Base-by-base conservation (phyloP, 2,797 vertebrate species). In the Orientallactaga sibirica region DNA sequence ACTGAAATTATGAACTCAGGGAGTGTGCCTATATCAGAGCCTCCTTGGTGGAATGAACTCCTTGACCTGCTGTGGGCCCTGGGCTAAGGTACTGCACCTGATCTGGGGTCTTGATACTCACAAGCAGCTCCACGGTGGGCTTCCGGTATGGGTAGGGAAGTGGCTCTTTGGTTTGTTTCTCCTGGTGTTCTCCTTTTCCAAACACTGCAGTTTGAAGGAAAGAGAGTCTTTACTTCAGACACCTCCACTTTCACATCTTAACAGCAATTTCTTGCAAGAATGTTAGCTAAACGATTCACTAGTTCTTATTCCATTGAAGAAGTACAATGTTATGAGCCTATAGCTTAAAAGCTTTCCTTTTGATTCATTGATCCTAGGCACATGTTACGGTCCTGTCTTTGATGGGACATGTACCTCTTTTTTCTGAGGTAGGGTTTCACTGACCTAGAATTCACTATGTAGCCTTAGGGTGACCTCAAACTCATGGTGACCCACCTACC, bases 151-250 rank as follows among this genome's bases (percentile, higher is more conserved):
- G 86, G 61, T 43, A 86, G 37, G 92, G 91, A 48, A 70, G 87
- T 0, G 67, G 41, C 62, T 93, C 92, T 77, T 92, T 96, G 77
- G 16, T 41, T 88, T 93, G 94, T 70, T 15, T 96, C 15, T 97
- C 96, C 82, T 92, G 96, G 11, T 88, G 82, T 7, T 97, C 95
- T 0, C 83, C 64, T 95, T 85, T 97, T 29, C 95, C 96, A 90
- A 97, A 95, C 82, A 97, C 97, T 97, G 92, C 27, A 84, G 68
- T 27, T 41, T 33, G n/a, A 81, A 86, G 55, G 64, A 83, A 71
- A 86, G 88, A n/a, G 25, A 62, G 41, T 58, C 5, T 27, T 83
- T 10, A 41, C 10, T 80, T 22, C 48, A 76, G 55, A 62, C 12
- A 48, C 3, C 27, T 73, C 20, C 27, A 4, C 2, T 58, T 43